Percentiles rank a stretch among this genome's conserved stretches.
phyloP scores from a whole-genome alignment of 2,113 vertebrate species.

The Grallaria varia region DNA sequence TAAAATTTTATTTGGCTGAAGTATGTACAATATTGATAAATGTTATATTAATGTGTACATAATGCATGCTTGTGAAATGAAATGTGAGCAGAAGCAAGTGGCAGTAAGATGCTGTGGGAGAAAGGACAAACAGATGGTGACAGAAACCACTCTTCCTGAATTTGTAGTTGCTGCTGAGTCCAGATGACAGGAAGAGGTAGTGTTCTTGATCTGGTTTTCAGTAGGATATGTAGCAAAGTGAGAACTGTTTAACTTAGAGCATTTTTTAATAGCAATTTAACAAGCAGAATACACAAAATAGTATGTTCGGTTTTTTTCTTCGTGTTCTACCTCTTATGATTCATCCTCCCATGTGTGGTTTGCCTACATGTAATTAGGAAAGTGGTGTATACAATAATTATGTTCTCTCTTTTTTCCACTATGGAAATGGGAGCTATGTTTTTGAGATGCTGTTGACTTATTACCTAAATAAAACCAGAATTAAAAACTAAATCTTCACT shows the following conservation, averaged over 20 bases:
- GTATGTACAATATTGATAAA: constrained; percentile 43
- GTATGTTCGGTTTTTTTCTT: neutral
- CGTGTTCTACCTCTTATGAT: neutral
- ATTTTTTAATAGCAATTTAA: neutral
- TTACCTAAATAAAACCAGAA: neutral
- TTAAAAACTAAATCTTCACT: neutral
- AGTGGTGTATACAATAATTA: neutral
- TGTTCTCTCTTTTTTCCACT: neutral
- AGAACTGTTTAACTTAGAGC: neutral
- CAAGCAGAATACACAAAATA: neutral
- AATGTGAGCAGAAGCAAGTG: constrained; percentile 11
- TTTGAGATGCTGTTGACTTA: neutral
- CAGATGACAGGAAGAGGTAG: neutral
- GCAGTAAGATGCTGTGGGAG: constrained; percentile 20
- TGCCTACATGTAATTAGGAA: neutral
- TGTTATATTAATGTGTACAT: neutral
- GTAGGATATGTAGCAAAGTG: neutral
- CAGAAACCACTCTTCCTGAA: constrained; percentile 13
- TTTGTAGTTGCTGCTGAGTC: neutral
- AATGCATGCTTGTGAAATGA: neutral
- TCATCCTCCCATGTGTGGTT: neutral
- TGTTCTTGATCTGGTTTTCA: neutral
- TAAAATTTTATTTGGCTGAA: constrained; percentile 42
- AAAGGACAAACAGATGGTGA: constrained; percentile 56
- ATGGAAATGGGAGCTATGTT: neutral